Percentiles rank a stretch among this genome's conserved stretches.
Evolutionary conservation across 2,888 invertebrate genomes (phyloP).

Genomic region (Amphimallon solstitiale): DNA sequence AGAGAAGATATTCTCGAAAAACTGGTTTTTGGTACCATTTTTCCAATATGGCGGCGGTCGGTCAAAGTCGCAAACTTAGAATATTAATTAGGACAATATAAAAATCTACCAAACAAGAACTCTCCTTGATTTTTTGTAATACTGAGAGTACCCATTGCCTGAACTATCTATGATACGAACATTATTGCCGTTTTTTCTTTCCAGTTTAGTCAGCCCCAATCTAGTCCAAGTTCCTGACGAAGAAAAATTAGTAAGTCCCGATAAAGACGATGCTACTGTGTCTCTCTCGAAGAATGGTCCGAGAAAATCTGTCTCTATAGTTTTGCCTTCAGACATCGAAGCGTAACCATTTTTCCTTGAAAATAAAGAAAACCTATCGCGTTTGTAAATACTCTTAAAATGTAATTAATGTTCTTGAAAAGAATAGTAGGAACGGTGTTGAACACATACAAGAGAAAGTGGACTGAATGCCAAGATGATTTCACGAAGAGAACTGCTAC

Average conservation of each 20-base stretch:
- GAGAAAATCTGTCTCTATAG: conserved; percentile 69
- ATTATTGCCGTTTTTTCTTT: conserved; percentile 41
- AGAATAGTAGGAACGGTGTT: neutral
- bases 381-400: neutral
- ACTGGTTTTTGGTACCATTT: too few relatives aligned
- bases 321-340: conserved; percentile 61
- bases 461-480: neutral
- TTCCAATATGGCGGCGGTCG: too few relatives aligned
- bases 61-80: too few relatives aligned
- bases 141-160: too few relatives aligned
- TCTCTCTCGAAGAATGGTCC: conserved; percentile 57
- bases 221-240: conserved; percentile 61
- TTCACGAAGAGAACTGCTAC: neutral
- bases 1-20: too few relatives aligned
- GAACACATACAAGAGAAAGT: neutral
- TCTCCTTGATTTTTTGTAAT: too few relatives aligned
- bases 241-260: conserved; percentile 57
- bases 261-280: conserved; percentile 52
- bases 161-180: neutral
- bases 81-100: too few relatives aligned
- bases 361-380: neutral
- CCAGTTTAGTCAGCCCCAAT: conserved; percentile 55
- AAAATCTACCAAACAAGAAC: too few relatives aligned
- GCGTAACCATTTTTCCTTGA: neutral
- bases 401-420: too few relatives aligned